Conservation (phyloP, 2,797 vertebrate genomes). For the Decapterus maruadsi region DNA sequence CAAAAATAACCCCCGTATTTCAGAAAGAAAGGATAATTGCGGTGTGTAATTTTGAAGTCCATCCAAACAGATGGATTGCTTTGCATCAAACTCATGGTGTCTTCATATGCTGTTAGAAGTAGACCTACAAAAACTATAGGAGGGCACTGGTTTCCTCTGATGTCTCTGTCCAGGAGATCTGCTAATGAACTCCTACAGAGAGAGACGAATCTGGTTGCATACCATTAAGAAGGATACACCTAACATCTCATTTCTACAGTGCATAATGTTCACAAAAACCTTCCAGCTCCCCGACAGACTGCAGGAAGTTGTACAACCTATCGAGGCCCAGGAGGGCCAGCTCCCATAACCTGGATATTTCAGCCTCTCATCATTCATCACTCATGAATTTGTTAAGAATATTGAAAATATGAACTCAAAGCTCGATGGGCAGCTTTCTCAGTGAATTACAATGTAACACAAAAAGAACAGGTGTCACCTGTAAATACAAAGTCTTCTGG, state of each 20-base stretch:
- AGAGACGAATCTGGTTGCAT: constrained; percentile 12
- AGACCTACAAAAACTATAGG: constrained; percentile 13
- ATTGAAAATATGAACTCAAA: neutral
- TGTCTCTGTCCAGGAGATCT: constrained; percentile 28
- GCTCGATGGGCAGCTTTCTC: neutral
- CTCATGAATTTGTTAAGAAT: neutral
- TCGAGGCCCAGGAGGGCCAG: neutral
- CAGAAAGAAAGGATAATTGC: neutral
- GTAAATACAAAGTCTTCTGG: too few relatives aligned
- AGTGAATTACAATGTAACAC: too few relatives aligned
- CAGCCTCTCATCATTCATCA: neutral
- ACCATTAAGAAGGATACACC: constrained; percentile 1
- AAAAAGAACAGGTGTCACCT: too few relatives aligned
- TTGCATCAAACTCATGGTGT: neutral
- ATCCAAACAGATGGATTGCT: neutral
- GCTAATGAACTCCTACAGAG: constrained; percentile 49
- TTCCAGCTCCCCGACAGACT: neutral
- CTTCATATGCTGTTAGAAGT: constrained; percentile 1
- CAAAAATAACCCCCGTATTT: neutral
- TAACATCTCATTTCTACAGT: neutral
- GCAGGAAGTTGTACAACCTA: neutral
- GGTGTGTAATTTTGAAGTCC: neutral
- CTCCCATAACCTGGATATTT: neutral
- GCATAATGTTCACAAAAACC: neutral
- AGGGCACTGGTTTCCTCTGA: constrained; percentile 17